Conservation (phyloP, 2,113 vertebrate species). For the Machaerirhynchus nigripectus region DNA sequence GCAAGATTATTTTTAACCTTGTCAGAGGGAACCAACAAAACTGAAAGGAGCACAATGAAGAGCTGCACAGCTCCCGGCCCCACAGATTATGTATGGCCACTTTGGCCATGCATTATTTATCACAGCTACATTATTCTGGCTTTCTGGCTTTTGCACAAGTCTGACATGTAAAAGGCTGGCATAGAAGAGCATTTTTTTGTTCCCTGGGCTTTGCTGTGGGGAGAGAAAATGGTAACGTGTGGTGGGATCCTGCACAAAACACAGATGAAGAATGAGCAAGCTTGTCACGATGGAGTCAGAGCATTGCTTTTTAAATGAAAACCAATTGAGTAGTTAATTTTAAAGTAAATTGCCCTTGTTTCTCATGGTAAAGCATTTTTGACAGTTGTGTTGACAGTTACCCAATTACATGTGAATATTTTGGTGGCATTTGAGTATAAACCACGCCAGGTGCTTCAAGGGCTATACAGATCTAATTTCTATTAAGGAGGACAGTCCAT, state of each 20-base stretch:
- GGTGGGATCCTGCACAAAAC: neutral
- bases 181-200: neutral
- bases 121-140: neutral
- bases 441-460: constrained; percentile 4
- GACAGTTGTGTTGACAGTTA: constrained; percentile 31
- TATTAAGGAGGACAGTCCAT: neutral
- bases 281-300: neutral
- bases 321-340: constrained; percentile 32
- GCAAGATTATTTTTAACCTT: neutral
- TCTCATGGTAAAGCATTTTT: neutral
- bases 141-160: constrained; percentile 7
- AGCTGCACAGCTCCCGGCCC: neutral
- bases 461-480: neutral
- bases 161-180: neutral
- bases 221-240: neutral
- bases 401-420: neutral
- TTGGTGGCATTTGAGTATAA: constrained; percentile 4
- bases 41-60: neutral
- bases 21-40: neutral
- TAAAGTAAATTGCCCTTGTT: constrained; percentile 35
- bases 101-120: neutral
- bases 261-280: constrained; percentile 3
- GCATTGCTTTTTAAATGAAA: neutral
- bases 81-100: neutral
- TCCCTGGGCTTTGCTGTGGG: neutral